phyloP scores from a whole-genome alignment of 2,888 invertebrate genomes.

The Papilio demoleus region DNA sequence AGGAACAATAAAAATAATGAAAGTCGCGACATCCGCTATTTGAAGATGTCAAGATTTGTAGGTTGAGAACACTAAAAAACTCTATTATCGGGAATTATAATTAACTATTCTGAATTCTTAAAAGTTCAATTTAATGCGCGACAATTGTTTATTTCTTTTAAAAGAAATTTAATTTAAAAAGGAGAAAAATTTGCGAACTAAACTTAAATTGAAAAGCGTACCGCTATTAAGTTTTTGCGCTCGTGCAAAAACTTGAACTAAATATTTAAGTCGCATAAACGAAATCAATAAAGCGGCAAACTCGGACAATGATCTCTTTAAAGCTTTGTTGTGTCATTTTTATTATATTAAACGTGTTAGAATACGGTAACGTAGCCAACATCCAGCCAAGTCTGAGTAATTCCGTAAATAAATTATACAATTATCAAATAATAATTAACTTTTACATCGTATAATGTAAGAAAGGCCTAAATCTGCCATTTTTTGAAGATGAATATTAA shows the following conservation, averaged over 20 bases:
- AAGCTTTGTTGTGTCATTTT: slow-evolving; percentile 28
- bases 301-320: slow-evolving; percentile 41
- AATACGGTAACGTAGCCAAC: not conserved
- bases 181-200: slow-evolving; percentile 31
- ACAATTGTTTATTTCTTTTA: slow-evolving; percentile 5
- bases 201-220: slow-evolving; percentile 19
- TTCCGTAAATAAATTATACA: not conserved
- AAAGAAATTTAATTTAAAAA: slow-evolving; percentile 31
- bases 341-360: slow-evolving; percentile 14
- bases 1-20: not conserved
- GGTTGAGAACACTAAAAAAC: not conserved
- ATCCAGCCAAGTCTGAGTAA: not conserved
- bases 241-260: slow-evolving; percentile 27
- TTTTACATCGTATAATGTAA: not conserved
- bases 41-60: not conserved
- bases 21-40: not conserved
- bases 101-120: not conserved
- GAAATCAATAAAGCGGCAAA: slow-evolving; percentile 41
- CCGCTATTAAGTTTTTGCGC: slow-evolving; percentile 37
- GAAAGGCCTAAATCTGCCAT: too few species aligned
- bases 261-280: slow-evolving; percentile 39
- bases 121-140: slow-evolving; percentile 9
- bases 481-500: not conserved
- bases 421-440: not conserved
- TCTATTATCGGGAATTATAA: not conserved